Evolutionary conservation across 2,113 vertebrate species (phyloP).

Genomic region (Trichechus manatus): DNA sequence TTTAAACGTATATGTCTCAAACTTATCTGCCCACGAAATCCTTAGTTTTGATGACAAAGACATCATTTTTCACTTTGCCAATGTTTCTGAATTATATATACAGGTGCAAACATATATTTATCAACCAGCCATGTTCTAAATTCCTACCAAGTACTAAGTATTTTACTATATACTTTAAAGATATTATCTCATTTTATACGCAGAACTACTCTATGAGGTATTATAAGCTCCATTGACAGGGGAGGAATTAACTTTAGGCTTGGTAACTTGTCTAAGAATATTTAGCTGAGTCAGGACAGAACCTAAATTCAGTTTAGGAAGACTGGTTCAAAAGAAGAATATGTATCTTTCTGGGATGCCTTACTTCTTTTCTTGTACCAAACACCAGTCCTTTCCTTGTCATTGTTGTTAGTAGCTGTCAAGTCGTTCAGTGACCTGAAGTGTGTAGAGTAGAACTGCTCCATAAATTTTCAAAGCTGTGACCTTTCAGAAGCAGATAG

Average conservation of each 20-base stretch:
- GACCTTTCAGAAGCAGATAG: background rate
- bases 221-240: background rate
- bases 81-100: slow-evolving; percentile 12
- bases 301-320: background rate
- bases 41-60: slow-evolving; percentile 1
- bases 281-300: background rate
- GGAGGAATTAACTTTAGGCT: background rate
- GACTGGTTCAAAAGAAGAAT: background rate
- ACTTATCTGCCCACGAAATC: background rate
- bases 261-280: background rate
- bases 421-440: background rate
- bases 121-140: background rate
- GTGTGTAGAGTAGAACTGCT: background rate
- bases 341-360: background rate
- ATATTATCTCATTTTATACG: slow-evolving; percentile 3
- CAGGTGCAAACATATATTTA: slow-evolving; percentile 8
- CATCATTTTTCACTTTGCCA: background rate
- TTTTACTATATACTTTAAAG: slow-evolving; percentile 21
- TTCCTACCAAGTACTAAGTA: background rate
- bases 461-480: background rate
- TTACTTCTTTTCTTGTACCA: background rate
- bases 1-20: background rate
- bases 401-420: background rate
- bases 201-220: background rate
- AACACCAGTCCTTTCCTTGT: background rate